These are phyloP conservation scores for Chrysopa pallens DNA, from an alignment of 1,140 invertebrate species.

Conservation along the genomic window DNA sequence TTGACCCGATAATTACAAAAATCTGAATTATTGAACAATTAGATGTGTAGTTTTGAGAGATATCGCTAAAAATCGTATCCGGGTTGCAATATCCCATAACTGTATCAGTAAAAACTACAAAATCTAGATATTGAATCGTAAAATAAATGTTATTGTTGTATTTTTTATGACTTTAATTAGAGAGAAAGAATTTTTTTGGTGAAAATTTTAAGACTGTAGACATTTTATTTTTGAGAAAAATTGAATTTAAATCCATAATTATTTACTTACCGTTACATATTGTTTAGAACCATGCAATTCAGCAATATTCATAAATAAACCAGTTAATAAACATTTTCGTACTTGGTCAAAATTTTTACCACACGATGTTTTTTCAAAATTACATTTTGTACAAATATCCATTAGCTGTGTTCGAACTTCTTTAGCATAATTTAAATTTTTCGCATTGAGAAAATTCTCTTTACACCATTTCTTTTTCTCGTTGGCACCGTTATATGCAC, in stretches of 20 bases:
- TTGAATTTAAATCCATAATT: constrained; percentile 4
- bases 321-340: constrained; percentile 60
- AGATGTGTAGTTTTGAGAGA: too few relatives aligned
- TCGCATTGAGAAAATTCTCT: constrained; percentile 73
- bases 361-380: constrained; percentile 52
- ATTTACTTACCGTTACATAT: constrained; percentile 47
- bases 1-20: too few relatives aligned
- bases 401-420: constrained; percentile 70
- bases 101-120: too few relatives aligned
- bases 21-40: too few relatives aligned
- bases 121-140: too few relatives aligned
- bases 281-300: constrained; percentile 58
- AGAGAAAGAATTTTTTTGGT: too few relatives aligned
- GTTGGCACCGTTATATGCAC: constrained; percentile 56
- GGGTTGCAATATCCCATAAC: too few relatives aligned
- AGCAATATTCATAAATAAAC: constrained; percentile 81
- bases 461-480: constrained; percentile 70
- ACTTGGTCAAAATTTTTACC: constrained; percentile 52
- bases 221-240: too few relatives aligned
- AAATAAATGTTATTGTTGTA: background rate
- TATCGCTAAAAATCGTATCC: too few relatives aligned
- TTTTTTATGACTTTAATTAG: background rate
- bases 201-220: too few relatives aligned
- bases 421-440: constrained; percentile 67
- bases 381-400: constrained; percentile 51